Percentiles rank a stretch among this genome's conserved stretches.
These are phyloP conservation scores for Pterocles orientalis DNA, from an alignment of 2,113 vertebrate genomes.

Conservation along the genomic window DNA sequence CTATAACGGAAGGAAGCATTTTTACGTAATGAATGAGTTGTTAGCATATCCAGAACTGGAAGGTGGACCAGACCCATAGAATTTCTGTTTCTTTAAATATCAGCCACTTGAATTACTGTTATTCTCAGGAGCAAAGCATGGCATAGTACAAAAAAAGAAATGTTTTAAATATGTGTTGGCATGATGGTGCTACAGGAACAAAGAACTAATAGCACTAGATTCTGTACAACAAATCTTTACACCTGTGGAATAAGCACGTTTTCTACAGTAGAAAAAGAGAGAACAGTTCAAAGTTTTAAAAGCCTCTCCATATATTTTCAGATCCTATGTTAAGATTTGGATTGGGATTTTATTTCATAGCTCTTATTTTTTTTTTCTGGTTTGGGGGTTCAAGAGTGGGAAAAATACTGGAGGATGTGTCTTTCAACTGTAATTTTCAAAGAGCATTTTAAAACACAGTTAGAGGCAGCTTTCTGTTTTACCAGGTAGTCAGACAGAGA, in stretches of 20 bases:
- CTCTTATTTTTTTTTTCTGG: background rate
- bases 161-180: background rate
- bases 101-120: background rate
- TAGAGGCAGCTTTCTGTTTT: constrained; percentile 11
- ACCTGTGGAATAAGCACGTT: background rate
- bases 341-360: background rate
- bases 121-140: background rate
- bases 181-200: background rate
- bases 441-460: background rate
- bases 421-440: constrained; percentile 19
- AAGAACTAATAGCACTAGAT: background rate
- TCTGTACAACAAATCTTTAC: background rate
- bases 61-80: background rate
- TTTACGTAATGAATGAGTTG: constrained; percentile 6
- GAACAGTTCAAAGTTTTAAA: background rate
- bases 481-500: constrained; percentile 5
- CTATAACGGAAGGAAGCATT: background rate
- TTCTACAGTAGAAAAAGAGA: background rate
- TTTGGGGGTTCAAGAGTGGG: background rate
- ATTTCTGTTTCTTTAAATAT: constrained; percentile 35
- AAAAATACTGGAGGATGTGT: background rate
- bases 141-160: background rate
- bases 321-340: background rate
- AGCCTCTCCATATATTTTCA: background rate
- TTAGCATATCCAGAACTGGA: background rate